phyloP scores from a whole-genome alignment of 2,888 invertebrate genomes.

The Exocentrus adspersus region DNA sequence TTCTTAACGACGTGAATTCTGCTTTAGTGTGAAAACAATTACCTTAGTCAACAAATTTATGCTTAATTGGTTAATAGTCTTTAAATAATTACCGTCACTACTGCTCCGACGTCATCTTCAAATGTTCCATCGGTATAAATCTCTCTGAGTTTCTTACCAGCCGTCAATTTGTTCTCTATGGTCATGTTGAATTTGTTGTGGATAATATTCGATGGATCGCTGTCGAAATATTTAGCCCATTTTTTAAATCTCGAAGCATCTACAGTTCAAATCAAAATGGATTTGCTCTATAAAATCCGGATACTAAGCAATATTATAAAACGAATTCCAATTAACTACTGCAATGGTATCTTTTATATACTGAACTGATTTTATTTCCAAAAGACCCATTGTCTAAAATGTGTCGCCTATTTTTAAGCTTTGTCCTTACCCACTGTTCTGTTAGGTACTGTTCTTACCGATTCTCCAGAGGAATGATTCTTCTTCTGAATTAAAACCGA shows the following conservation, averaged over 20 bases:
- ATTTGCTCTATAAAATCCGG: too few species aligned
- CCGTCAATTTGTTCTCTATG: background rate
- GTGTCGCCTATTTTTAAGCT: too few species aligned
- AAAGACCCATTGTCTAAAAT: too few species aligned
- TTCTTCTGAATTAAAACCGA: slow-evolving; percentile 28
- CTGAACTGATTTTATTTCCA: too few species aligned
- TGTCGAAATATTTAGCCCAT: background rate
- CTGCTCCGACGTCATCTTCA: background rate
- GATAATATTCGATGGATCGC: background rate
- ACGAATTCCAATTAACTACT: too few species aligned
- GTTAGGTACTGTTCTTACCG: background rate
- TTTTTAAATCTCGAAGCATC: background rate
- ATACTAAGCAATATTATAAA: too few species aligned
- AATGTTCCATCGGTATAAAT: slow-evolving; percentile 4
- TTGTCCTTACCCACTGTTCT: too few species aligned
- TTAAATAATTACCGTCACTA: background rate
- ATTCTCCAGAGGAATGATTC: background rate
- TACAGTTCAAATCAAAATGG: background rate
- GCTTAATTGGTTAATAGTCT: background rate
- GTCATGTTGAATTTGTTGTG: slow-evolving; percentile 1
- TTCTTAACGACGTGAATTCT: too few species aligned
- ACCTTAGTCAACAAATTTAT: too few species aligned
- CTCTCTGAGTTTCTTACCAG: slow-evolving; percentile 1
- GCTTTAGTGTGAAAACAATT: too few species aligned
- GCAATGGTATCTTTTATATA: too few species aligned